Evolutionary conservation across 2,797 vertebrate species (phyloP), one percentile per base, ranked within the genome.

Genomic region (Diceros bicornis): DNA sequence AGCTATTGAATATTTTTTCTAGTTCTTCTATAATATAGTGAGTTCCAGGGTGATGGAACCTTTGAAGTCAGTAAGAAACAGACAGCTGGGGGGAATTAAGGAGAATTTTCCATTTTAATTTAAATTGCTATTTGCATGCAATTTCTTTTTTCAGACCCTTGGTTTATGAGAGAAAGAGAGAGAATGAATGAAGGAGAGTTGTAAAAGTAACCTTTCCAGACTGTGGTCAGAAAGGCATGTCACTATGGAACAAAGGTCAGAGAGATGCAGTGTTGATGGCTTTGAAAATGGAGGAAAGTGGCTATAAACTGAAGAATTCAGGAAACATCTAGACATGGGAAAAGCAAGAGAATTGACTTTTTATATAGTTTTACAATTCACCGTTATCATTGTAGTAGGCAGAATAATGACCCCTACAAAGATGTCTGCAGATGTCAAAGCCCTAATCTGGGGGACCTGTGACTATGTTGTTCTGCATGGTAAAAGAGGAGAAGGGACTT

Each of bases 71-170:
- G n/a, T 64, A 77, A 71, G 14, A 89, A 87, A 71, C 32, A 74
- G 44, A 59, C 32, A 57, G 27, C 7, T 21, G 37, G 11, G 25
- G 25, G 32, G 27, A 64, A 84, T 92, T 52, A 92, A 90, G n/a
- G 47, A 50, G 52, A 89, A 92, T 71, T 91, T 81, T 21, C 41
- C 27, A 47, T 84, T 94, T 89, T 71, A 82, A 89, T 82, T 81
- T 91, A 66, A 89, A 77, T 92, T 95, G 16, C 8, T 94, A 12
- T 84, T 62, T 90, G 71, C 21, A 29, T 93, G 27, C 4, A 86
- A 55, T 81, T 59, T 74, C 44, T 52, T 87, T 75, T 92, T 93
- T 81, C 3, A 95, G 57, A 79, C 27, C 27, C 41, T 37, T 92
- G 47, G 5, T 71, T 8, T 83, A 55, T 62, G 91, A 72, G 10